These are phyloP conservation scores for Calameuta pallipes DNA, from an alignment of 2,888 invertebrate genomes.

Conservation along the genomic window DNA sequence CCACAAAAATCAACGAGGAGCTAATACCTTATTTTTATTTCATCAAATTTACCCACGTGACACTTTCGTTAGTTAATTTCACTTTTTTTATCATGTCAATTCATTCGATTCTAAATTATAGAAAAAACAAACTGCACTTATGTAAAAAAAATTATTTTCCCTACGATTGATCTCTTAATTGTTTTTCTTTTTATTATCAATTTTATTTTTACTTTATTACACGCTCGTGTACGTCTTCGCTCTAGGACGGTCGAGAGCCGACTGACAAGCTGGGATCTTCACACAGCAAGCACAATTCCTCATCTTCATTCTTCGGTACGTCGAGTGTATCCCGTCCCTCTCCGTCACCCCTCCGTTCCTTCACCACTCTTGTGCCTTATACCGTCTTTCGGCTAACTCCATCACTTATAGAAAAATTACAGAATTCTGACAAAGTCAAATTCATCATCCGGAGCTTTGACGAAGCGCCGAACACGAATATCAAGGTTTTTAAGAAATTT, in stretches of 20 bases:
- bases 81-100: not conserved
- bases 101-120: not conserved
- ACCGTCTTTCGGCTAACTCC: not conserved
- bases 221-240: conserved; percentile 44
- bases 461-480: not conserved
- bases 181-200: not conserved
- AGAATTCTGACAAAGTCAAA: not conserved
- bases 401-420: not conserved
- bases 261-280: conserved; percentile 62
- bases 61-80: not conserved
- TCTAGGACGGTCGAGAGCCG: conserved; percentile 61
- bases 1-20: not conserved
- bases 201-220: conserved; percentile 15
- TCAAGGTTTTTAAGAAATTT: not conserved
- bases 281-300: conserved; percentile 56
- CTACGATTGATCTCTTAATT: not conserved
- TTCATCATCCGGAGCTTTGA: not conserved
- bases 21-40: not conserved
- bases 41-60: not conserved
- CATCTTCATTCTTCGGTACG: conserved; percentile 60
- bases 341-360: not conserved
- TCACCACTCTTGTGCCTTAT: not conserved
- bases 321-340: conserved; percentile 1
- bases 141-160: not conserved
- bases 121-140: not conserved